Evolutionary conservation across 2,797 vertebrate species (phyloP), one percentile per base, ranked within the genome.

Genomic region (Sphenodon punctatus): DNA sequence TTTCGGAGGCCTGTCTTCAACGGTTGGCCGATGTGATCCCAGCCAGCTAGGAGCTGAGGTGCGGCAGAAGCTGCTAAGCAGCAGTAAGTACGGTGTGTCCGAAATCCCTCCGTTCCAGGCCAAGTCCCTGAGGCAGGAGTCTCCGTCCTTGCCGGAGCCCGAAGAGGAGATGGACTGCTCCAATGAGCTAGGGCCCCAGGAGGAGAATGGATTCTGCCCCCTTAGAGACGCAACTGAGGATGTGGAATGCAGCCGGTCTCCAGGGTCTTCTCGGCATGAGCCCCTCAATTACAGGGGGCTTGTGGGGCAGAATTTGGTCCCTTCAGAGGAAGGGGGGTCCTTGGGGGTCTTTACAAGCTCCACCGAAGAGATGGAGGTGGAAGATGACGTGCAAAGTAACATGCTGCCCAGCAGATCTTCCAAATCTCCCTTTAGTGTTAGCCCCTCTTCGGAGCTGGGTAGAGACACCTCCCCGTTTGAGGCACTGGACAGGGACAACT

Each of bases 91-190:
- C 1, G 93, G 96, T 0, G 97, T 99, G 48, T 94, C 94, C 2
- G 97, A 98, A 93, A 99, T 99, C 88, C 98, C 98, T 5, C 97
- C 98, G 65, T 99, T 97, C 95, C 95, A 92, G 38, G 93, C 94
- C 32, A 96, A 93, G 93, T 71, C 68, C 68, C 89, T 86, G 46
- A 91, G 88, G 30, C 71, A 83, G 41, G 91, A 83, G 30, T 92
- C 84, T 63, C 72, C 90, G 71, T 69, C 66, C 36, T 48, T 69
- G 81, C 19, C 75, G 72, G 95, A 93, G 88, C 95, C 91, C 67
- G 96, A 96, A 16, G 95, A 96, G 75, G 94, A 91, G 19, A 99
- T 99, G 98, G 98, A 99, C 92, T 99, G 97, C 92, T 97, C 96
- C 43, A 96, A 95, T 90, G 96, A 94, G 85, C 92, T 92, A 53